Evolutionary conservation across 2,797 vertebrate species (phyloP).

Genomic region (Sylvia borin): DNA sequence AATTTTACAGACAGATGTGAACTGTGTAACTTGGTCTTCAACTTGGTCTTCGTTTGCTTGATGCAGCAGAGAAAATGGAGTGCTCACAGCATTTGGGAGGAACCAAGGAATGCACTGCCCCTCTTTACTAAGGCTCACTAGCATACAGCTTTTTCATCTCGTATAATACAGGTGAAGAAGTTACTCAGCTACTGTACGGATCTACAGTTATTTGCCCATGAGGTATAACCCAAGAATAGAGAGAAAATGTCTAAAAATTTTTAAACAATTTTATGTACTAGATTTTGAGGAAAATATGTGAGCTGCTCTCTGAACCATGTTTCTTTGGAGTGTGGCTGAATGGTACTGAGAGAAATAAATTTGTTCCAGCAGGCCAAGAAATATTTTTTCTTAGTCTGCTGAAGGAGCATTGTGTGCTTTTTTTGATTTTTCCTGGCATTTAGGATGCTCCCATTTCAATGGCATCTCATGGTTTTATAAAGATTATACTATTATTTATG

Average conservation of each 20-base stretch:
- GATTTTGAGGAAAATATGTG: not conserved
- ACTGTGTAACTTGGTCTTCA: not conserved
- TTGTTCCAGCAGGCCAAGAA: not conserved
- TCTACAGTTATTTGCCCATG: not conserved
- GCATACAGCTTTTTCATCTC: not conserved
- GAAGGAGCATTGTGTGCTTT: not conserved
- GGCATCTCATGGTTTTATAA: not conserved
- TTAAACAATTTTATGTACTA: not conserved
- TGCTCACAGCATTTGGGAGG: not conserved
- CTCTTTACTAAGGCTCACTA: not conserved
- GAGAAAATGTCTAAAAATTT: not conserved
- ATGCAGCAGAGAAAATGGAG: not conserved
- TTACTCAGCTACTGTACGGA: not conserved
- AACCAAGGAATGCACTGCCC: not conserved
- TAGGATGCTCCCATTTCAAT: not conserved
- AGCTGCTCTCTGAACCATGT: not conserved
- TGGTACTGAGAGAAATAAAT: not conserved
- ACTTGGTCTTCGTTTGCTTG: not conserved
- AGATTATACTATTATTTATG: not conserved
- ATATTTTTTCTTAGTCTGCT: not conserved
- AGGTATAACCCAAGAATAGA: not conserved
- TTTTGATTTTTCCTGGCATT: not conserved
- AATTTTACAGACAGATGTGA: not conserved
- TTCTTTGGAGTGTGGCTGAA: not conserved
- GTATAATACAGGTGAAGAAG: not conserved